A percentile compares a stretch with the other conserved stretches of the same genome.
phyloP scores from a whole-genome alignment of 2,888 invertebrate genomes.

The Leptopilina myrica region DNA sequence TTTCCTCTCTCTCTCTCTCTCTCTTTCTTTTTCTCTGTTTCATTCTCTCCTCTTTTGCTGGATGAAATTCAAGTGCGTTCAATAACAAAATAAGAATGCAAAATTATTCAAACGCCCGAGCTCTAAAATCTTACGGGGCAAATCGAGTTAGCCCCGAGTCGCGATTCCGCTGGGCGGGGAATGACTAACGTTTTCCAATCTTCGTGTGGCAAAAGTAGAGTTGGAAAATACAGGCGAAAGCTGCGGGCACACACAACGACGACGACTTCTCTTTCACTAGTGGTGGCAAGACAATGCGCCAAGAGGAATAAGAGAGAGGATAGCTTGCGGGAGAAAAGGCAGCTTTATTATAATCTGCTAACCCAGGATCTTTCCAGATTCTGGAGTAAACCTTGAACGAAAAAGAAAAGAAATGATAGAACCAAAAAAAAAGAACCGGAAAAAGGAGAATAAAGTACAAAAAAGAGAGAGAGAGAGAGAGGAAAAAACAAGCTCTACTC shows the following conservation, averaged over 20 bases:
- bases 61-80: constrained; percentile 44
- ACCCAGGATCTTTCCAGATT: constrained; percentile 30
- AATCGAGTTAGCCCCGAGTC: constrained; percentile 56
- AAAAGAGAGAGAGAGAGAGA: background rate
- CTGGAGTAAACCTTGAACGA: constrained; percentile 17
- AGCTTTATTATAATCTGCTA: constrained; percentile 41
- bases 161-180: constrained; percentile 54
- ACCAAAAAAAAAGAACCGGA: background rate
- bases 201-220: constrained; percentile 45
- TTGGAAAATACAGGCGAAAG: constrained; percentile 40
- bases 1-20: too few relatives aligned
- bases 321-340: constrained; percentile 32
- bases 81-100: constrained; percentile 59
- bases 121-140: constrained; percentile 55
- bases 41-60: background rate
- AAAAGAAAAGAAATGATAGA: background rate
- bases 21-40: too few relatives aligned
- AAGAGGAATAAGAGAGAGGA: constrained; percentile 30
- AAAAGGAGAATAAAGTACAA: background rate
- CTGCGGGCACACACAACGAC: background rate
- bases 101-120: constrained; percentile 60
- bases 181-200: constrained; percentile 54
- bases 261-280: constrained; percentile 15
- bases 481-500: constrained; percentile 21
- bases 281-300: constrained; percentile 35